phyloP scores from a whole-genome alignment of 2,797 vertebrate species.

The Lycodopsis pacificus region DNA sequence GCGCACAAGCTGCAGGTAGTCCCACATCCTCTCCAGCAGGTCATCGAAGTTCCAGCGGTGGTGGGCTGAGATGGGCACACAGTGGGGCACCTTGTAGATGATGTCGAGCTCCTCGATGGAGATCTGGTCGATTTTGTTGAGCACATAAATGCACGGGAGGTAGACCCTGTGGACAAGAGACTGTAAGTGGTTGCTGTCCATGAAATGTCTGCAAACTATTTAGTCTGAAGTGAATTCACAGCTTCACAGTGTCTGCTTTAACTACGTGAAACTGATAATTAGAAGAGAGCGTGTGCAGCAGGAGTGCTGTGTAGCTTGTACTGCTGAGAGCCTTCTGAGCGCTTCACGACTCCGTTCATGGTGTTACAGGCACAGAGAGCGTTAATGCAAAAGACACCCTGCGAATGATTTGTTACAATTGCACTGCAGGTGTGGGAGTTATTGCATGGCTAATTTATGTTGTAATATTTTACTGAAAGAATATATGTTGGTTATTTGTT shows the following conservation, averaged over 20 bases:
- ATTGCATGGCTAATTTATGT: background rate
- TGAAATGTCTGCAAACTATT: background rate
- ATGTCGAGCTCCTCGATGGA: conserved; percentile 98
- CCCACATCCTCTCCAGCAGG: conserved; percentile 96
- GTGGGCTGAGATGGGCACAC: conserved; percentile 98
- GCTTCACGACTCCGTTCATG: background rate
- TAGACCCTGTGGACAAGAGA: conserved; percentile 88
- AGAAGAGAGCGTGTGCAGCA: background rate
- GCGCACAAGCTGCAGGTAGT: conserved; percentile 94
- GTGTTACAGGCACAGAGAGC: background rate
- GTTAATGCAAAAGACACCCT: background rate
- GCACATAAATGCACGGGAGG: conserved; percentile 97
- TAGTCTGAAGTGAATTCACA: background rate
- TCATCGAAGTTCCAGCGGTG: conserved; percentile 99
- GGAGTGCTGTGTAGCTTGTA: background rate
- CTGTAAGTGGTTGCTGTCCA: background rate
- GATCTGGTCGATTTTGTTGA: conserved; percentile 99
- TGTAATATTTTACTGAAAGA: background rate
- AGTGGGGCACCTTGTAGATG: conserved; percentile 98
- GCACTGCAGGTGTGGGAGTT: background rate
- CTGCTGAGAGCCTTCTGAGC: background rate
- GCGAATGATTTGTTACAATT: background rate
- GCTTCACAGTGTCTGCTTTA: background rate
- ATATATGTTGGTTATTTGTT: too few relatives aligned
- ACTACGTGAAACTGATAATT: background rate